Base-by-base conservation (phyloP, 1,140 invertebrate genomes). In the Sitodiplosis mosellana region DNA sequence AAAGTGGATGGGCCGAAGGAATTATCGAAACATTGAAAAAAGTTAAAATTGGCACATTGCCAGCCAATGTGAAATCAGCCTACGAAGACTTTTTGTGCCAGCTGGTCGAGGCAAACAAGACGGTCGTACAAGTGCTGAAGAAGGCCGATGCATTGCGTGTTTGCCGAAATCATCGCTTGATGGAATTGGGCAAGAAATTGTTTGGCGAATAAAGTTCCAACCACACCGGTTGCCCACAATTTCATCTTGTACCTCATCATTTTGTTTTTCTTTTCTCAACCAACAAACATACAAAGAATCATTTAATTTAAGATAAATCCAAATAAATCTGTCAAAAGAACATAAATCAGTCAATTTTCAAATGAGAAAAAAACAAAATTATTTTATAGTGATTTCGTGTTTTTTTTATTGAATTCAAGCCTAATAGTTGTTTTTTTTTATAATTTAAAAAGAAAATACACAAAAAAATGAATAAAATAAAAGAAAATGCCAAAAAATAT, bases 1-100 rank as follows among this genome's bases (percentile, higher is more conserved):
- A 91, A 55, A 88, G 84, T 58, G 87, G 87, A n/a, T 93, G 87
- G 85, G 79, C 82, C 0, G 78, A 87, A 59, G 86, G 85, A 12
- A 89, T 90, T 49, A 72, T 89, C 21, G 77, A 81, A 52, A 81
- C 80, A 46, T 68, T 91, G 36, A 75, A 75, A 44, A 81, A 84
- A 67, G 84, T 89, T 0, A 83, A 82, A 63, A 73, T 83, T 53
- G 84, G 84, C 40, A 78, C 79, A 14, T 65, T 91, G 20, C 81
- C 82, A 14, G 73, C 80, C 0, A 87, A 85, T 59, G 80, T 87
- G 0, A 87, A 88, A 57, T 84, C 81, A 33, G 87, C 87, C 15
- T 90, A 83, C 67, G 87, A 92, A 68, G 86, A 91, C 66, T 81
- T 92, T 58, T 68, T 92, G 12, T 84, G 82, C 56, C 79, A 81